These are phyloP conservation scores for Gymnoscelis rufifasciata DNA, from an alignment of 2,888 invertebrate genomes.

Conservation along the genomic window DNA sequence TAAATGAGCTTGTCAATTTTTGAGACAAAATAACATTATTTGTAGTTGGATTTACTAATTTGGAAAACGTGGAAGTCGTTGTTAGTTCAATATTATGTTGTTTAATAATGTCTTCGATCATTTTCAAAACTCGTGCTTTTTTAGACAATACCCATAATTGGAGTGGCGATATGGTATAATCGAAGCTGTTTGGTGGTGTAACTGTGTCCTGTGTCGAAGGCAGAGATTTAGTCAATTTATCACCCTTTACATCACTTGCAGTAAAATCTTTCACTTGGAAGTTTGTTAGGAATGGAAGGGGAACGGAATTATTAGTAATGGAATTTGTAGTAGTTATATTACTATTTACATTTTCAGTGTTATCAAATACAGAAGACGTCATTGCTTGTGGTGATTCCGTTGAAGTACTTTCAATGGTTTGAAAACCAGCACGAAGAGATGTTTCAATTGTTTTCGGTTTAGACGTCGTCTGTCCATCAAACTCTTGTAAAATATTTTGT, in stretches of 20 bases:
- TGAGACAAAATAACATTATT: slow-evolving; percentile 52
- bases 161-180: slow-evolving; percentile 55
- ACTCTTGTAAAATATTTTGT: slow-evolving; percentile 37
- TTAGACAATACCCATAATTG: slow-evolving; percentile 71
- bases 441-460: slow-evolving; percentile 18
- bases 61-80: slow-evolving; percentile 52
- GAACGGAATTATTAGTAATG: slow-evolving; percentile 44
- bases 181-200: slow-evolving; percentile 36
- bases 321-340: slow-evolving; percentile 21
- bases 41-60: slow-evolving; percentile 43
- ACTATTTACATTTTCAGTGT: slow-evolving; percentile 39
- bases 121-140: slow-evolving; percentile 70
- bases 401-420: slow-evolving; percentile 20
- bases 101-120: slow-evolving; percentile 71
- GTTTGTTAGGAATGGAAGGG: slow-evolving; percentile 60
- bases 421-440: slow-evolving; percentile 21
- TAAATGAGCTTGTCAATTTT: slow-evolving; percentile 62
- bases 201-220: slow-evolving; percentile 30
- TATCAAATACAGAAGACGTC: slow-evolving; percentile 41
- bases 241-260: slow-evolving; percentile 30
- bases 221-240: slow-evolving; percentile 29
- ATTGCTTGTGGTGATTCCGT: slow-evolving; percentile 20
- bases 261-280: slow-evolving; percentile 49
- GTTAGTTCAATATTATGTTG: slow-evolving; percentile 67
- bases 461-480: slow-evolving; percentile 44